A percentile compares a stretch with the other conserved stretches of the same genome.
Evolutionary conservation across 1,140 invertebrate genomes (phyloP).

Genomic region (Drosophila mojavensis): DNA sequence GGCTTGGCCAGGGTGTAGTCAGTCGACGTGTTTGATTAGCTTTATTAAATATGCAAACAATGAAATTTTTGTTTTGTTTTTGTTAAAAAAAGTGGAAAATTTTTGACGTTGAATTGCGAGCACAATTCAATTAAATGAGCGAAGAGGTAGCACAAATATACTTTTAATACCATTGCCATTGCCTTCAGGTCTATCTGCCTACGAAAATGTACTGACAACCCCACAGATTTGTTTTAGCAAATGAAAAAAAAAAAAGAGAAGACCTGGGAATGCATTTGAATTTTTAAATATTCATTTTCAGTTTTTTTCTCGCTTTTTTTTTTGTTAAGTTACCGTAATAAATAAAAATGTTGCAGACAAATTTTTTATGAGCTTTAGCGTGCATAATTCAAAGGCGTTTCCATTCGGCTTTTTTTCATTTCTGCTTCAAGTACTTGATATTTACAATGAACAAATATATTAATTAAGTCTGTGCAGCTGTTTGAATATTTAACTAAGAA

Average conservation of each 20-base stretch:
- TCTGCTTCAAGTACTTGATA: no score
- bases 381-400: background rate
- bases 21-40: conserved; percentile 75
- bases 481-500: background rate
- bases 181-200: conserved; percentile 1
- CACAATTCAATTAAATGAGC: conserved; percentile 67
- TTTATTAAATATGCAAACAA: conserved; percentile 82
- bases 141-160: conserved; percentile 39
- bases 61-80: conserved; percentile 67
- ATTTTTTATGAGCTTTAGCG: conserved; percentile 5
- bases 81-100: conserved; percentile 74
- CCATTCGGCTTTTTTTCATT: no score
- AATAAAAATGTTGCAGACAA: conserved; percentile 45
- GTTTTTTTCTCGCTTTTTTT: conserved; percentile 6
- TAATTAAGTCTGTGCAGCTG: background rate
- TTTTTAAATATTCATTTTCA: conserved; percentile 17
- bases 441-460: no score
- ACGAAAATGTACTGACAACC: background rate
- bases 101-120: conserved; percentile 52
- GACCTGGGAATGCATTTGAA: conserved; percentile 26
- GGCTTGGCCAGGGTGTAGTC: conserved; percentile 12
- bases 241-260: conserved; percentile 1
- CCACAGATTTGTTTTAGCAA: conserved; percentile 4
- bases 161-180: conserved; percentile 28
- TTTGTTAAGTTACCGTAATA: conserved; percentile 38